Percentiles rank a stretch among this genome's conserved stretches.
Conservation (phyloP, 2,797 vertebrate genomes). For the Gila robusta region DNA sequence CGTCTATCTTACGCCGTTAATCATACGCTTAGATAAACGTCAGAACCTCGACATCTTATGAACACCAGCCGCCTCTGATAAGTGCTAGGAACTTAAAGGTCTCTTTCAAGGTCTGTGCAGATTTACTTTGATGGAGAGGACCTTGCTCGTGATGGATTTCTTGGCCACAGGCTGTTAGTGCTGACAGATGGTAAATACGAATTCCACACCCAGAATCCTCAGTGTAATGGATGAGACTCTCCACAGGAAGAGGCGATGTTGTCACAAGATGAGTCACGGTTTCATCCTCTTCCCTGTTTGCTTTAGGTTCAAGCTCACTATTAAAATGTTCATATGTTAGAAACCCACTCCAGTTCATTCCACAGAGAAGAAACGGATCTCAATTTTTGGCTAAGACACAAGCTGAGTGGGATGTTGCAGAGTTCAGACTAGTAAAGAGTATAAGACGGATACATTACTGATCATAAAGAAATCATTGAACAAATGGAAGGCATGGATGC, state of each 20-base stretch:
- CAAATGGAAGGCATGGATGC: neutral
- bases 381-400: neutral
- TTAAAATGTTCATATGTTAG: constrained; percentile 2
- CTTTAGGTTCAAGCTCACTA: neutral
- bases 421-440: constrained; percentile 4
- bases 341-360: constrained; percentile 16
- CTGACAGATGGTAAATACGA: constrained; percentile 39
- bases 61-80: constrained; percentile 30
- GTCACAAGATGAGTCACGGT: constrained; percentile 23
- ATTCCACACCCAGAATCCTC: constrained; percentile 37
- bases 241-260: constrained; percentile 16
- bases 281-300: constrained; percentile 12
- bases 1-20: constrained; percentile 35
- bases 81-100: neutral
- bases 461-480: constrained; percentile 19
- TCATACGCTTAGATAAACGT: constrained; percentile 33
- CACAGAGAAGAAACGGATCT: constrained; percentile 10
- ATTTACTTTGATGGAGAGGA: constrained; percentile 23
- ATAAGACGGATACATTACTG: neutral
- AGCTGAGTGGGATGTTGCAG: neutral
- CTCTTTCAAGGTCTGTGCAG: constrained; percentile 43
- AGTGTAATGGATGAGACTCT: constrained; percentile 20
- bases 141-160: constrained; percentile 45
- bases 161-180: constrained; percentile 21
- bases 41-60: constrained; percentile 15